phyloP scores from a whole-genome alignment of 2,113 vertebrate genomes.

The Mormoops blainvillei region DNA sequence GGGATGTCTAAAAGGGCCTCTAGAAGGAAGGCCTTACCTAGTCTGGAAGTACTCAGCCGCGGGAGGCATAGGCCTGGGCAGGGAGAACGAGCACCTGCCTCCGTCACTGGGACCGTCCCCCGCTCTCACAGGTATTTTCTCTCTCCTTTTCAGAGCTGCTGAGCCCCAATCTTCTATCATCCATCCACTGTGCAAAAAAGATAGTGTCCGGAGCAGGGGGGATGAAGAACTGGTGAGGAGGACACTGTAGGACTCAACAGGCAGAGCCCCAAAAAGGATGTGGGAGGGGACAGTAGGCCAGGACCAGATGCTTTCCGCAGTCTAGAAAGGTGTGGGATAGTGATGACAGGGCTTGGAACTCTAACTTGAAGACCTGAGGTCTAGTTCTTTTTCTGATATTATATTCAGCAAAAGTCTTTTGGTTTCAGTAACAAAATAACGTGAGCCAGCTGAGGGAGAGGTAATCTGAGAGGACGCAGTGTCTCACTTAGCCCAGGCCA shows the following conservation, averaged over 20 bases:
- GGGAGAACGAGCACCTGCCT: not conserved
- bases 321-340: not conserved
- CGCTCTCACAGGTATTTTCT: not conserved
- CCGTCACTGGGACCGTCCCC: not conserved
- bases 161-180: constrained; percentile 3
- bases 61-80: not conserved
- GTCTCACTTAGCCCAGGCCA: not conserved
- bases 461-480: not conserved
- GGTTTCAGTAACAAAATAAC: not conserved
- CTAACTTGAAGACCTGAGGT: not conserved
- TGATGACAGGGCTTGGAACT: not conserved
- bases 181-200: constrained; percentile 56
- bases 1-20: not conserved
- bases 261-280: not conserved
- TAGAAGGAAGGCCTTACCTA: not conserved
- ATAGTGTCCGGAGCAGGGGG: constrained; percentile 35
- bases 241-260: not conserved
- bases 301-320: not conserved
- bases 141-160: constrained; percentile 52
- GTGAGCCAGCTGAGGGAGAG: not conserved
- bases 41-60: not conserved
- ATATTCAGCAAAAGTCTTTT: not conserved
- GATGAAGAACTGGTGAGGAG: constrained; percentile 64
- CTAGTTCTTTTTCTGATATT: not conserved
- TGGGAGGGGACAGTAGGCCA: not conserved